Percentiles rank a stretch among this genome's conserved stretches.
Conservation (phyloP, 2,113 vertebrate species). For the Conger conger region DNA sequence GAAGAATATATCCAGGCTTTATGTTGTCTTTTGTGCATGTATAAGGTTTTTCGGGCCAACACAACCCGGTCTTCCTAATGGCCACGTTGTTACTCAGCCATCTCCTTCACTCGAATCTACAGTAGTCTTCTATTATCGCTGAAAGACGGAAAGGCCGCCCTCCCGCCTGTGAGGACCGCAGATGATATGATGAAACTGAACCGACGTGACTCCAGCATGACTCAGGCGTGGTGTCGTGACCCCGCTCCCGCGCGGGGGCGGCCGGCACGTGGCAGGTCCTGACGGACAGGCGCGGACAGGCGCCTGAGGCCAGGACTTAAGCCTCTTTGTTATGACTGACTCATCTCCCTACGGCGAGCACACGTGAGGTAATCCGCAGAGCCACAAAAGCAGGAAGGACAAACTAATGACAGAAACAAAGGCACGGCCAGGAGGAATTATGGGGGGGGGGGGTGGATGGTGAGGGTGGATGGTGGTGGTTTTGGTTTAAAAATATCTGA, state of each 20-base stretch:
- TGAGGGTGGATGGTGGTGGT: neutral
- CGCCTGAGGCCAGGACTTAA: neutral
- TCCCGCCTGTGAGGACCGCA: neutral
- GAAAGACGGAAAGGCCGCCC: too few species aligned
- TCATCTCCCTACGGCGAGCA: neutral
- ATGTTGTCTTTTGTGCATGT: too few species aligned
- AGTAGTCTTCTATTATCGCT: neutral
- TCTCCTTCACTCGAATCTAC: neutral
- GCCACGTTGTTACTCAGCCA: neutral
- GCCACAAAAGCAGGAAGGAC: neutral
- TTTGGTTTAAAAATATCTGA: neutral
- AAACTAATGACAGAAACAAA: neutral
- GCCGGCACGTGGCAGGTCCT: neutral
- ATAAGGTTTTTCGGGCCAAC: too few species aligned
- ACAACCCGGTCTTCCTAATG: neutral
- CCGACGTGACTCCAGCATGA: neutral
- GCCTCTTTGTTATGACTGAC: neutral
- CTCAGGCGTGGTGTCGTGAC: neutral
- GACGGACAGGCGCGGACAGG: neutral
- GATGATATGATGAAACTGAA: neutral
- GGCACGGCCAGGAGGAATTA: neutral
- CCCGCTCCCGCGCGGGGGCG: neutral
- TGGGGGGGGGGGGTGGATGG: too few species aligned
- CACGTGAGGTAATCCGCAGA: neutral
- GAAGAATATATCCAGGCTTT: neutral